Evolutionary conservation across 2,113 vertebrate genomes (phyloP).

Genomic region (Ascaphus truei): DNA sequence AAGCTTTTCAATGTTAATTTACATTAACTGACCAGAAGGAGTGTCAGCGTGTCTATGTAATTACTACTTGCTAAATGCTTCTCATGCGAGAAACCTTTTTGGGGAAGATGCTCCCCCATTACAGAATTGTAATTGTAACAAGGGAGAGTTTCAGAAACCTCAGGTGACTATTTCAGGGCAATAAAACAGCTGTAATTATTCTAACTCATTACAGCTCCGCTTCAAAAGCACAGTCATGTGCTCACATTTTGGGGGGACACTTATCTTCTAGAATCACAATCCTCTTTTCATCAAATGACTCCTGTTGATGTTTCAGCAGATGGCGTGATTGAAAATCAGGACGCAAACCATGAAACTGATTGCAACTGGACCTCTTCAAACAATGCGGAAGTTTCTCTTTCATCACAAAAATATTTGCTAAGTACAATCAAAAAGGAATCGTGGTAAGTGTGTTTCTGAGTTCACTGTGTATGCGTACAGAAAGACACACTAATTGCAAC

Average conservation of each 20-base stretch:
- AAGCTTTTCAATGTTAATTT: background rate
- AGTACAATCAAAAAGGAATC: conserved; percentile 4
- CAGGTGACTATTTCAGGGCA: background rate
- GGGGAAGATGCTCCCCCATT: too few relatives aligned
- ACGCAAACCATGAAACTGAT: background rate
- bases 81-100: too few relatives aligned
- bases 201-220: background rate
- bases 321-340: background rate
- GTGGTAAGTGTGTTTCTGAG: background rate
- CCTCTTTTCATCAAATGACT: background rate
- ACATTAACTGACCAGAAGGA: background rate
- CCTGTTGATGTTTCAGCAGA: background rate
- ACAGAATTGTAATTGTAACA: background rate
- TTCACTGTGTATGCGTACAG: too few relatives aligned
- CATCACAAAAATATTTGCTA: conserved; percentile 7
- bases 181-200: conserved; percentile 13
- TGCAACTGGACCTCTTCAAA: background rate
- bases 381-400: background rate
- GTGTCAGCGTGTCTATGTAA: background rate
- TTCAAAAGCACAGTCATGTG: background rate
- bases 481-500: too few relatives aligned
- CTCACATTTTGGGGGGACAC: background rate
- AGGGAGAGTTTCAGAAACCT: background rate
- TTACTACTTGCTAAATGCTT: background rate
- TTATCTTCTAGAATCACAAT: background rate